These are phyloP conservation scores for Corapipo altera DNA, from an alignment of 2,113 vertebrate species.

Conservation along the genomic window DNA sequence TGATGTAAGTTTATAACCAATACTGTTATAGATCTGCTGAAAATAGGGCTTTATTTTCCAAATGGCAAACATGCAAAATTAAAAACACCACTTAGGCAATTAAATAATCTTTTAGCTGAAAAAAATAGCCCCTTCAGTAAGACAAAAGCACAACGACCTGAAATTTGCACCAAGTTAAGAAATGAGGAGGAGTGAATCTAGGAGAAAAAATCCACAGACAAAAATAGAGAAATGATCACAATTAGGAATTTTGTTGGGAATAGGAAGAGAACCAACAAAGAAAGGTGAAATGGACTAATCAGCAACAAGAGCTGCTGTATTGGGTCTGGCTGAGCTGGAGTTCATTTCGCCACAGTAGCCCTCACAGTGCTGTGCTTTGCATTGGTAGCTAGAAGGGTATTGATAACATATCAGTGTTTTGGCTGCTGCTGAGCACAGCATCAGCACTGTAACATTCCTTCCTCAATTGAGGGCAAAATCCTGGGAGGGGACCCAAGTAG, in stretches of 20 bases:
- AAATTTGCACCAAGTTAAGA: not conserved
- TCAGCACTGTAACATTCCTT: too few relatives aligned
- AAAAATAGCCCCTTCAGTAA: not conserved
- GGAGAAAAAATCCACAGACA: not conserved
- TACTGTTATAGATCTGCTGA: not conserved
- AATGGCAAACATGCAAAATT: not conserved
- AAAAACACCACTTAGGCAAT: not conserved
- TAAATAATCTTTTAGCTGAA: not conserved
- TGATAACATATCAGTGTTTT: too few relatives aligned
- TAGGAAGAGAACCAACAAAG: not conserved
- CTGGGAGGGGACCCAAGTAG: too few relatives aligned
- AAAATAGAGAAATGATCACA: not conserved
- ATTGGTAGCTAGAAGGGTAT: too few relatives aligned
- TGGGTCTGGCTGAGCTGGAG: too few relatives aligned
- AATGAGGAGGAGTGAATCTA: not conserved
- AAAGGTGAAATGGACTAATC: not conserved
- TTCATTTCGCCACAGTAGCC: too few relatives aligned
- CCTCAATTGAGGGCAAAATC: too few relatives aligned
- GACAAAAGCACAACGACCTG: not conserved
- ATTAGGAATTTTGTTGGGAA: not conserved
- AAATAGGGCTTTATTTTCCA: not conserved
- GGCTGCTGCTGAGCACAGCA: too few relatives aligned
- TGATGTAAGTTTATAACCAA: not conserved
- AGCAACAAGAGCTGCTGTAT: not conserved
- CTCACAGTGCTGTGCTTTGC: too few relatives aligned